Conservation (phyloP, 2,888 invertebrate species). For the Temnothorax ravouxi region DNA sequence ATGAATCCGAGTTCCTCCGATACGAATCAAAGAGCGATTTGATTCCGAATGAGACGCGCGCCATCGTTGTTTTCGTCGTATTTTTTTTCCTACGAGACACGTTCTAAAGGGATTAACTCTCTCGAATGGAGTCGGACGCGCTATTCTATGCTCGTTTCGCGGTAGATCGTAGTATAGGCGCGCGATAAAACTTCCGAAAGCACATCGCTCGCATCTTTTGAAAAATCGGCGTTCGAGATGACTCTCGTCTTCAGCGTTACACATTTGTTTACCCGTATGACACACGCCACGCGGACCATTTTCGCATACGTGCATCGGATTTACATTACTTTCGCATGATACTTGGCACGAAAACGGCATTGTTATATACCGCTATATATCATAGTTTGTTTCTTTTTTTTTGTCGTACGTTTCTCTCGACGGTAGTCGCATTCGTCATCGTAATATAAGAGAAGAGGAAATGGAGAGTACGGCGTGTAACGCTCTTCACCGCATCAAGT, state of each 20-base stretch:
- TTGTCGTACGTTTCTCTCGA: background rate
- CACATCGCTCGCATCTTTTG: background rate
- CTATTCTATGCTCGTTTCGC: background rate
- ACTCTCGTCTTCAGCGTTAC: background rate
- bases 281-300: background rate
- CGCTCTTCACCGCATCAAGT: background rate
- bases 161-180: background rate
- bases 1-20: conserved; percentile 11
- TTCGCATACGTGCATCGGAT: background rate
- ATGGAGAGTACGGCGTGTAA: background rate
- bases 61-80: background rate
- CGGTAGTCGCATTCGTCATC: background rate
- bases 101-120: background rate
- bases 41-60: background rate
- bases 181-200: background rate
- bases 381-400: background rate
- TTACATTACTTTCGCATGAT: background rate
- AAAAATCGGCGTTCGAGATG: background rate
- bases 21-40: background rate
- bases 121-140: background rate
- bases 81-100: background rate
- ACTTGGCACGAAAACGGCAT: background rate
- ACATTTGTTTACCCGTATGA: background rate
- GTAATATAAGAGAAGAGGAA: background rate
- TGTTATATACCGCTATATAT: background rate